Conservation (phyloP, 2,888 invertebrate genomes). For the Phaonia tiefii region DNA sequence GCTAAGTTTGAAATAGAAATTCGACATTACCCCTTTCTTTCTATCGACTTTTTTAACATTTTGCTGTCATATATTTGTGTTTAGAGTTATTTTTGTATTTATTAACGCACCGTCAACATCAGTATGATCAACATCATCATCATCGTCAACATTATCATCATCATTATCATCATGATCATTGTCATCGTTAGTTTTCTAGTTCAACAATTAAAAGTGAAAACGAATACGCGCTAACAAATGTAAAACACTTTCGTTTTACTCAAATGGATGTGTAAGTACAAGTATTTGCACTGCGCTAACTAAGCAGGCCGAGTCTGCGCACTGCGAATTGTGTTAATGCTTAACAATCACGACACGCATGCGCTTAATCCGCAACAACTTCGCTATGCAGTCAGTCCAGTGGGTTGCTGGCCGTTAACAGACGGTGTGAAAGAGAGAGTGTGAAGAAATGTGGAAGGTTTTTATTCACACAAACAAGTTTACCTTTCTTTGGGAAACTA, state of each 20-base stretch:
- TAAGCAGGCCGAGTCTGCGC: neutral
- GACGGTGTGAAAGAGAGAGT: too few species aligned
- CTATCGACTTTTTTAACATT: neutral
- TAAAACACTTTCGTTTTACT: conserved; percentile 50
- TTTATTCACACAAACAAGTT: too few species aligned
- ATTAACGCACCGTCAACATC: neutral
- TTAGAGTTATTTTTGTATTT: conserved; percentile 6
- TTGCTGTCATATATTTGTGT: neutral
- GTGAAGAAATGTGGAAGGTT: too few species aligned
- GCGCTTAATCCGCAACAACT: conserved; percentile 34
- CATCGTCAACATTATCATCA: too few species aligned
- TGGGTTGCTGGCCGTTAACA: too few species aligned
- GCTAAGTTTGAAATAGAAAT: too few species aligned
- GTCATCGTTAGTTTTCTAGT: conserved; percentile 50
- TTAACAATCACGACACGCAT: conserved; percentile 43
- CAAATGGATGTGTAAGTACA: neutral
- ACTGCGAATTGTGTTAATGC: conserved; percentile 15
- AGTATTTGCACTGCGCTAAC: conserved; percentile 7
- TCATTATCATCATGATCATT: too few species aligned
- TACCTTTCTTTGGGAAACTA: too few species aligned
- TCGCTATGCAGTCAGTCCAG: too few species aligned
- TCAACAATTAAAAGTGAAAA: conserved; percentile 64
- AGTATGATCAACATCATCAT: neutral
- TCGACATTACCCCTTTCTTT: too few species aligned
- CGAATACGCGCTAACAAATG: conserved; percentile 37